A percentile compares a stretch with the other conserved stretches of the same genome.
Conservation (phyloP, 2,888 invertebrate genomes). For the Aquatica leii region DNA sequence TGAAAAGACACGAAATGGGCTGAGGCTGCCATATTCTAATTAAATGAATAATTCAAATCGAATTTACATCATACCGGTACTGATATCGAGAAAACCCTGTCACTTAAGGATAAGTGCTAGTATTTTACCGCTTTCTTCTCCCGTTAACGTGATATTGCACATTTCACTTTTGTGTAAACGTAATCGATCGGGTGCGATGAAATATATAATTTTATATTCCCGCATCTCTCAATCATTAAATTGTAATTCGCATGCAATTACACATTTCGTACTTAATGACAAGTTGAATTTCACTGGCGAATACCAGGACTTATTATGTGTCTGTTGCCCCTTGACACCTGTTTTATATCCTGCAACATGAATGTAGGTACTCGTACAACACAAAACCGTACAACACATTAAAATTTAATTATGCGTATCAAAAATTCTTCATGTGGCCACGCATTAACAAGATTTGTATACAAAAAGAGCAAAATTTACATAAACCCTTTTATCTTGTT, state of each 20-base stretch:
- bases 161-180: background rate
- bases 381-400: background rate
- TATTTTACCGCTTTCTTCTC: conserved; percentile 38
- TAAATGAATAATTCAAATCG: conserved; percentile 47
- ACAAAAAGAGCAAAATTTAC: too few species aligned
- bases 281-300: background rate
- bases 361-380: too few species aligned
- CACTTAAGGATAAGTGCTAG: conserved; percentile 41
- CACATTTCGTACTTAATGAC: background rate
- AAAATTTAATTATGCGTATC: background rate
- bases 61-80: too few species aligned
- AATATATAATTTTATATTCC: background rate
- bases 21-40: conserved; percentile 45
- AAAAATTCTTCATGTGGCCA: too few species aligned
- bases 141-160: conserved; percentile 16
- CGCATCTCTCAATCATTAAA: background rate
- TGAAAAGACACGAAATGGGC: conserved; percentile 40
- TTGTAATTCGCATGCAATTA: background rate
- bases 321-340: conserved; percentile 6
- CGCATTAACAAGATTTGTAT: too few species aligned
- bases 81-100: conserved; percentile 42
- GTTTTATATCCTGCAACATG: conserved; percentile 3
- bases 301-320: background rate
- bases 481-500: too few species aligned
- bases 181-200: conserved; percentile 1